Conservation (phyloP, 2,113 vertebrate species). For the Platysteira castanea region DNA sequence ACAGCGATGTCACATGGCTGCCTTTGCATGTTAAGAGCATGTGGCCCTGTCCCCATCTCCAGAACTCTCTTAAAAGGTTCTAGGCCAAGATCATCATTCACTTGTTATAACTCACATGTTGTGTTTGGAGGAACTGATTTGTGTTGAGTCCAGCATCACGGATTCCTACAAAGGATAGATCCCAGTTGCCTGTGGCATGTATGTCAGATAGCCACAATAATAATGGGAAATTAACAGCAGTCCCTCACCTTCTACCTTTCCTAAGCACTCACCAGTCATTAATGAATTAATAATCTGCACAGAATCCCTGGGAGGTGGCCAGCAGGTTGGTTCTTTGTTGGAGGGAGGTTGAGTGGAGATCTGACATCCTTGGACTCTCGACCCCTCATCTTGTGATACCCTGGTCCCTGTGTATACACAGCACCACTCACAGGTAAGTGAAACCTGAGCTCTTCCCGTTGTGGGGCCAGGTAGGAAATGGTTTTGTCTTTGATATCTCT, state of each 20-base stretch:
- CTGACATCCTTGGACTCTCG: neutral
- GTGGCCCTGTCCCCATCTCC: neutral
- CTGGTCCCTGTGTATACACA: neutral
- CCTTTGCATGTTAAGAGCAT: neutral
- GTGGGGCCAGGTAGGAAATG: neutral
- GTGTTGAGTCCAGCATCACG: neutral
- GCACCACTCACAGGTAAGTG: neutral
- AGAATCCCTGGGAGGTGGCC: neutral
- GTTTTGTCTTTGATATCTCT: neutral
- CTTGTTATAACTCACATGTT: neutral
- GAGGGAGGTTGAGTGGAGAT: neutral
- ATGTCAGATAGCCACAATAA: neutral
- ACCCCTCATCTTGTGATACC: neutral
- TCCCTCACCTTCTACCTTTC: neutral
- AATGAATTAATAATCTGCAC: neutral
- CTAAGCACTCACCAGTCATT: neutral
- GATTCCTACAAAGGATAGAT: neutral
- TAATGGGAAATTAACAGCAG: neutral
- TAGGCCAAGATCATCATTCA: neutral
- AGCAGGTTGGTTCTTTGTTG: neutral
- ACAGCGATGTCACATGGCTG: fast-evolving
- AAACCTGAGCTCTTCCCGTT: neutral
- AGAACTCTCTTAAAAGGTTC: neutral
- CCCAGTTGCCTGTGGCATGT: neutral
- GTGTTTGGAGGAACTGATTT: neutral